These are phyloP conservation scores for Amblyopsis rosae DNA, from an alignment of 2,113 vertebrate species.

Conservation along the genomic window DNA sequence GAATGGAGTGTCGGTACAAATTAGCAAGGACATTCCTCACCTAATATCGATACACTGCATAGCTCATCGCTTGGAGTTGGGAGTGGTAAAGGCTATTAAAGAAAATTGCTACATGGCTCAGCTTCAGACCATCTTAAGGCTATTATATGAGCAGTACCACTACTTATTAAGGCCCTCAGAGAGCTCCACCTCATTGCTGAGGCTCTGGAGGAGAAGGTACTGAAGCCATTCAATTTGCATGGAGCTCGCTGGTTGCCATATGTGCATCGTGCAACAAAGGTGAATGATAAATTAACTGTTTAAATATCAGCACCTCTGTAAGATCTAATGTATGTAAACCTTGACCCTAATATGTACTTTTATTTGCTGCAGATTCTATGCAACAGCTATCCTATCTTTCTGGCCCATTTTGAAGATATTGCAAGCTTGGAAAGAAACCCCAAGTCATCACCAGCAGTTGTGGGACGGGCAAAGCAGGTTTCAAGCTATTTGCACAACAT, in stretches of 20 bases:
- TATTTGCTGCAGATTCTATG: too few relatives aligned
- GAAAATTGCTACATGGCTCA: background rate
- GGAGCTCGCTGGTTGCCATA: slow-evolving; percentile 1
- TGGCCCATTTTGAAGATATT: background rate
- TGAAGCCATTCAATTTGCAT: background rate
- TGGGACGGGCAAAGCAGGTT: background rate
- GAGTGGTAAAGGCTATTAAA: background rate
- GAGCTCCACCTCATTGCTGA: slow-evolving; percentile 4
- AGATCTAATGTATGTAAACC: too few relatives aligned
- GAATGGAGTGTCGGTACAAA: too few relatives aligned
- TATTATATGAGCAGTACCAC: background rate
- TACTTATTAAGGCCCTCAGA: background rate
- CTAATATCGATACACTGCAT: too few relatives aligned
- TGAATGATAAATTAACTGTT: too few relatives aligned
- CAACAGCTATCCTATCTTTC: too few relatives aligned
- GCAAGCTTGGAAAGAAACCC: background rate
- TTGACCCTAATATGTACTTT: too few relatives aligned
- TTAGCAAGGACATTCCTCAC: too few relatives aligned
- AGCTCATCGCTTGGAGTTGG: background rate
- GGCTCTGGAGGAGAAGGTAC: slow-evolving; percentile 4
- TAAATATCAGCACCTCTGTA: too few relatives aligned
- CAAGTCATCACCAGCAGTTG: background rate
- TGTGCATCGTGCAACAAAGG: background rate
- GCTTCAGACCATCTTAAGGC: background rate
- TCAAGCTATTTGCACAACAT: too few relatives aligned